Evolutionary conservation across 2,888 invertebrate genomes (phyloP).

Genomic region (Nyleta sp.): DNA sequence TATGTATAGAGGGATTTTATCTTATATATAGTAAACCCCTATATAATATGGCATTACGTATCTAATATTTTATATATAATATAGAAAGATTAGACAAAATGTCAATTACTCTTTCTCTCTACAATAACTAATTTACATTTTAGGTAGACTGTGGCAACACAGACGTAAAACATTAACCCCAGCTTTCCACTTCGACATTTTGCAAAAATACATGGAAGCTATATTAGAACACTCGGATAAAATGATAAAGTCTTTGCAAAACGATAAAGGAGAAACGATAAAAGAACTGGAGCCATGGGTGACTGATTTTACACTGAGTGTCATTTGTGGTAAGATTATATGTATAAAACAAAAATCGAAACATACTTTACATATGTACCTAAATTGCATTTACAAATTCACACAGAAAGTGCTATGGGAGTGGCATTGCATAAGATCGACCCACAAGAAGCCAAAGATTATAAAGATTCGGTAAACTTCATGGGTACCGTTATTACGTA

Average conservation of each 20-base stretch:
- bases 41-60: too few species aligned
- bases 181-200: conserved; percentile 47
- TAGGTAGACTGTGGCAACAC: conserved; percentile 44
- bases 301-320: conserved; percentile 40
- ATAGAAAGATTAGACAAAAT: too few species aligned
- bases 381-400: too few species aligned
- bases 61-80: too few species aligned
- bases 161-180: conserved; percentile 34
- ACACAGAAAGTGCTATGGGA: conserved; percentile 81
- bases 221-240: conserved; percentile 33
- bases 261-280: conserved; percentile 14
- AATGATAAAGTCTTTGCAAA: conserved; percentile 22
- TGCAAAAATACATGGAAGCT: conserved; percentile 47
- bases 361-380: too few species aligned
- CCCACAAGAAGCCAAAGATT: conserved; percentile 31
- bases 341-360: too few species aligned
- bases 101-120: too few species aligned
- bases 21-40: too few species aligned
- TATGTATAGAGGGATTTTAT: too few species aligned
- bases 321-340: conserved; percentile 48
- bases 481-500: conserved; percentile 21
- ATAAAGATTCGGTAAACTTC: conserved; percentile 48
- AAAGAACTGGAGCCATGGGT: conserved; percentile 42
- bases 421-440: conserved; percentile 36
- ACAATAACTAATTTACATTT: background rate